Evolutionary conservation across 92 coral and sea anemone genomes (phyloP).

Genomic region (Ricordea florida): DNA sequence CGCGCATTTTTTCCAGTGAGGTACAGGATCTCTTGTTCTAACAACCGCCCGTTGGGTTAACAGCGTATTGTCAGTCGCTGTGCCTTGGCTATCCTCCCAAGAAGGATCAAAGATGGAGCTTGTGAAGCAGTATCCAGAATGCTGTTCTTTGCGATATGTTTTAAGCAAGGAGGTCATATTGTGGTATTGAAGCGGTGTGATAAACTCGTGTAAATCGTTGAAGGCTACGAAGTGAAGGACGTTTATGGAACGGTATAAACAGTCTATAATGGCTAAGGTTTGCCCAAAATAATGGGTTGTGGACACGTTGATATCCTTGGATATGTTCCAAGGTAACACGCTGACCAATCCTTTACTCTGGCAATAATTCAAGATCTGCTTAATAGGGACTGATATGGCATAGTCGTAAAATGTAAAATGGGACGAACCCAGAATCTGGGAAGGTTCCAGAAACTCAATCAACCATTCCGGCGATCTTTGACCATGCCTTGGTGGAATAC

Average conservation of each 20-base stretch:
- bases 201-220: constrained; percentile 68
- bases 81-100: not conserved
- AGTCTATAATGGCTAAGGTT: constrained; percentile 55
- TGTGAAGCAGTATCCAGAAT: constrained; percentile 63
- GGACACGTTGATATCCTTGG: constrained; percentile 14
- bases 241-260: constrained; percentile 46
- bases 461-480: constrained; percentile 3
- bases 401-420: constrained; percentile 62
- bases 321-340: constrained; percentile 55
- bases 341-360: constrained; percentile 32
- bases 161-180: constrained; percentile 28
- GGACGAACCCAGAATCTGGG: constrained; percentile 45
- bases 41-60: not conserved
- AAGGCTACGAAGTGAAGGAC: constrained; percentile 50
- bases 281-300: constrained; percentile 61
- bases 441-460: constrained; percentile 63
- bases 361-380: constrained; percentile 30
- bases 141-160: constrained; percentile 13
- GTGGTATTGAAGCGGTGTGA: constrained; percentile 51
- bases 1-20: too few species aligned
- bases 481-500: constrained; percentile 58
- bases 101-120: constrained; percentile 45
- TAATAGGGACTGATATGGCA: constrained; percentile 6
- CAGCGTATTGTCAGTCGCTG: not conserved
- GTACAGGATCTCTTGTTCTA: too few species aligned